A percentile compares a stretch with the other conserved stretches of the same genome.
These are phyloP conservation scores for Gyps fulvus DNA, from an alignment of 2,113 vertebrate genomes.

Conservation along the genomic window DNA sequence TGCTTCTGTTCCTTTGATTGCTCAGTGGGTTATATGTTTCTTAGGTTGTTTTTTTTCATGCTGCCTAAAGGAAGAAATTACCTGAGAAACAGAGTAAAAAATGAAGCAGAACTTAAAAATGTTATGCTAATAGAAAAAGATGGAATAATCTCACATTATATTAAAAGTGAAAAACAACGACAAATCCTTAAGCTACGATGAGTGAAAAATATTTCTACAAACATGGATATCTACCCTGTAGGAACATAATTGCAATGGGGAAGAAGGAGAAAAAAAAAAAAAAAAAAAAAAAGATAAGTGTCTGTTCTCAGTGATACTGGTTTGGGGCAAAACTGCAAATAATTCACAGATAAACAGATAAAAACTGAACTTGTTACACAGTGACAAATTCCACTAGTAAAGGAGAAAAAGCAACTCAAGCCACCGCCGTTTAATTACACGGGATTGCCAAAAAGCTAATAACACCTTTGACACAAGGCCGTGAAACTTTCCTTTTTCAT, in stretches of 20 bases:
- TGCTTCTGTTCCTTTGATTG: constrained; percentile 15
- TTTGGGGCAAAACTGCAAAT: constrained; percentile 7
- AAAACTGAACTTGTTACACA: background rate
- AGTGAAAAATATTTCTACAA: constrained; percentile 30
- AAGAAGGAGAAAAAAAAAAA: background rate
- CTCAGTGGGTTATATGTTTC: background rate
- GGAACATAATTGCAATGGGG: background rate
- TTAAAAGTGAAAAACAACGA: constrained; percentile 27
- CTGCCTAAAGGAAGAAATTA: constrained; percentile 45
- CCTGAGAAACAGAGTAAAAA: constrained; percentile 33
- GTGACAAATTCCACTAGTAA: background rate
- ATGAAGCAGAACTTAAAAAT: constrained; percentile 26
- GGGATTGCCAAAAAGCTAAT: background rate
- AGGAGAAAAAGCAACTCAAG: background rate
- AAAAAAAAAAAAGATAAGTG: background rate
- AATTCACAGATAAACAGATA: background rate
- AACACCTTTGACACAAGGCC: background rate
- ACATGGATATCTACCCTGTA: background rate
- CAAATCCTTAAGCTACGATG: constrained; percentile 24
- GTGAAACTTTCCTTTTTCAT: background rate
- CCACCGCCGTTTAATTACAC: background rate
- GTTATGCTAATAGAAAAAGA: constrained; percentile 53
- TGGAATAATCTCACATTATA: constrained; percentile 29
- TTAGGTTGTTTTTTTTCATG: background rate
- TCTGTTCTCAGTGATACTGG: constrained; percentile 11